Base-by-base conservation (phyloP, 1,140 invertebrate species). In the Pseudomyrmex flavicornis region DNA sequence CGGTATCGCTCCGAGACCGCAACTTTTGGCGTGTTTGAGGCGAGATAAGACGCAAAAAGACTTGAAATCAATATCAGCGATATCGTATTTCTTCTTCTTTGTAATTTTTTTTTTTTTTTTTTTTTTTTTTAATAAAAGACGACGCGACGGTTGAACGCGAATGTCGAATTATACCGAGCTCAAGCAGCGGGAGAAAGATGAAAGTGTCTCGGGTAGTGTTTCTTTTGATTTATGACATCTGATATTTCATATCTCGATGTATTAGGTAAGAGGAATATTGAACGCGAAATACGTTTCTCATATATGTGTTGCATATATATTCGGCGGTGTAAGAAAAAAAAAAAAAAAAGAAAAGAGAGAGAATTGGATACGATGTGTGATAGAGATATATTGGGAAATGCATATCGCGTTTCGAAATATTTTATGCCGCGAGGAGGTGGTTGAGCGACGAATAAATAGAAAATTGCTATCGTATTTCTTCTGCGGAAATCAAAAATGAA, bases 321-420 rank as follows among this genome's bases (percentile, higher is more conserved):
- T 65, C 22, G 50, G n/a, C n/a, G 44, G 56, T 66, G 26, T 54
- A 66, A 77, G 56, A 58, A 68, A 56, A 66, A 35, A 35, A 35
- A 7, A 2, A 0, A 35, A 5, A 35, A 35, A 7, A 2, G 0
- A 35, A 5, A 35, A 26, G 26, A 26, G 26, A 35, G 35, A 35
- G 35, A 48, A 79, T 68, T 79, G 65, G 44, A 58, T 79, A 44
- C 26, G 35, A 69, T 46, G 35, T 17, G 46, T n/a, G 26, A 63
- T 65, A 44, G 59, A 76, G 17, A 76, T 17, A 68, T 70, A 59
- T 80, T 46, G 76, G 54, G 35, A 80, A 72, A 80, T 80, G 59
- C 66, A 22, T 59, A 80, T 72, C 59, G 70, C 66, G n/a, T 48
- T 35, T 7, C 1, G 44, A 10, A 70, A 70, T 70, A 70, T 59